Conservation (phyloP, 2,888 invertebrate genomes). For the Clepsis dumicolana region DNA sequence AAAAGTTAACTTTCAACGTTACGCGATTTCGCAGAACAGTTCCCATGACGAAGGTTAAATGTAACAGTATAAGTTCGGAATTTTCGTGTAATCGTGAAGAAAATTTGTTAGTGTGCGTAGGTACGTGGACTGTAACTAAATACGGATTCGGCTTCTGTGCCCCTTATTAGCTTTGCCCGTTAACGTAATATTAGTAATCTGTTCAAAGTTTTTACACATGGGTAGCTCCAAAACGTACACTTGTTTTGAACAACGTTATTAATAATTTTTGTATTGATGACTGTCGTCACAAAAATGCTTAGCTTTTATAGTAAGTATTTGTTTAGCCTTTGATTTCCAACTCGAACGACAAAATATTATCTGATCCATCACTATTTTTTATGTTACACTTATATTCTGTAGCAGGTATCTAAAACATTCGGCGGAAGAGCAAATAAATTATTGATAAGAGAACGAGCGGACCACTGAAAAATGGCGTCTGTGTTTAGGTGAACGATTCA, state of each 20-base stretch:
- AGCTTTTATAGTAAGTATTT: too few relatives aligned
- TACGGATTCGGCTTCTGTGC: conserved; percentile 21
- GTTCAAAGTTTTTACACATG: conserved; percentile 9
- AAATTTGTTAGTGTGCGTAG: background rate
- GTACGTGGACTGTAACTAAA: conserved; percentile 18
- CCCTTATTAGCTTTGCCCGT: conserved; percentile 16
- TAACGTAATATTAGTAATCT: conserved; percentile 32
- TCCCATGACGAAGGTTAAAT: background rate
- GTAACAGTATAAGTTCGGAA: background rate
- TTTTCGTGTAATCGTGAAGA: background rate
- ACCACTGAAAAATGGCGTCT: conserved; percentile 34
- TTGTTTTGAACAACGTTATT: too few relatives aligned
- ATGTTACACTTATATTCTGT: background rate
- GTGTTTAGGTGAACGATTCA: conserved; percentile 34
- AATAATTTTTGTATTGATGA: too few relatives aligned
- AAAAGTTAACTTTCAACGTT: background rate
- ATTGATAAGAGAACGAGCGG: conserved; percentile 26
- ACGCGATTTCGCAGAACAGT: background rate
- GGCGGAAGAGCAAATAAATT: conserved; percentile 21
- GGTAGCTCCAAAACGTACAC: background rate
- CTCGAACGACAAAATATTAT: too few relatives aligned
- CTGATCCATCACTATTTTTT: too few relatives aligned
- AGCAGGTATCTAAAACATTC: background rate
- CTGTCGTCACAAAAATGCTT: too few relatives aligned
- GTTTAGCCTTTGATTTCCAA: too few relatives aligned